Conservation (phyloP, 2,888 invertebrate species). For the Uropetala carovei region DNA sequence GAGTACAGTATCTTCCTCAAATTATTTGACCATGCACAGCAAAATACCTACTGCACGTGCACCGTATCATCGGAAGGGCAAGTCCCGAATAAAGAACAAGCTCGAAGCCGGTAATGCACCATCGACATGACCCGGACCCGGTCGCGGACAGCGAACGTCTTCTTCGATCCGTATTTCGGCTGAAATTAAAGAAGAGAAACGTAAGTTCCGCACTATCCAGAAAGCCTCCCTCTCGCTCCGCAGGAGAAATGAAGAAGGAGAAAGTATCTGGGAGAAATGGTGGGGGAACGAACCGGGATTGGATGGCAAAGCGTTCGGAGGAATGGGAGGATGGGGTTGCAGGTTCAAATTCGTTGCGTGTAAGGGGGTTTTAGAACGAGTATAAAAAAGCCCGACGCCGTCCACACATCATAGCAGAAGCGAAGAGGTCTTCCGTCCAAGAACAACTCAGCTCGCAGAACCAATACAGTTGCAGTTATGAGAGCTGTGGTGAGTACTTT, state of each 20-base stretch:
- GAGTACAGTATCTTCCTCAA: too few relatives aligned
- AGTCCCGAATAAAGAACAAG: too few relatives aligned
- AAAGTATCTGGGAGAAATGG: not conserved
- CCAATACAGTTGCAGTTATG: slow-evolving; percentile 16
- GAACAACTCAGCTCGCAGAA: not conserved
- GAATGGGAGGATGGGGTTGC: too few relatives aligned
- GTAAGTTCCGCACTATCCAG: not conserved
- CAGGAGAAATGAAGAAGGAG: not conserved
- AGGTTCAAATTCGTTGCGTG: not conserved
- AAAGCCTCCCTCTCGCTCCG: too few relatives aligned
- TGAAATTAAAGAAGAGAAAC: slow-evolving; percentile 25
- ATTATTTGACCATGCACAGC: too few relatives aligned
- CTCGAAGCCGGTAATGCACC: too few relatives aligned
- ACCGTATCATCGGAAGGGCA: too few relatives aligned
- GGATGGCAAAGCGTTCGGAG: too few relatives aligned
- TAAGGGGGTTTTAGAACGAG: not conserved
- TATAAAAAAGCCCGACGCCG: not conserved
- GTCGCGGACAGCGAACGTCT: not conserved
- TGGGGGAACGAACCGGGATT: not conserved
- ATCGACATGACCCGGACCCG: too few relatives aligned
- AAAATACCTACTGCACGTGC: too few relatives aligned
- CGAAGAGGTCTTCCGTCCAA: not conserved
- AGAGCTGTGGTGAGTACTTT: not conserved
- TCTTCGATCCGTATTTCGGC: too few relatives aligned
- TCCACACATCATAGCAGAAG: slow-evolving; percentile 18